A percentile compares a stretch with the other conserved stretches of the same genome.
Evolutionary conservation across 1,140 invertebrate genomes (phyloP).

Genomic region (Euura saliciscinereae): DNA sequence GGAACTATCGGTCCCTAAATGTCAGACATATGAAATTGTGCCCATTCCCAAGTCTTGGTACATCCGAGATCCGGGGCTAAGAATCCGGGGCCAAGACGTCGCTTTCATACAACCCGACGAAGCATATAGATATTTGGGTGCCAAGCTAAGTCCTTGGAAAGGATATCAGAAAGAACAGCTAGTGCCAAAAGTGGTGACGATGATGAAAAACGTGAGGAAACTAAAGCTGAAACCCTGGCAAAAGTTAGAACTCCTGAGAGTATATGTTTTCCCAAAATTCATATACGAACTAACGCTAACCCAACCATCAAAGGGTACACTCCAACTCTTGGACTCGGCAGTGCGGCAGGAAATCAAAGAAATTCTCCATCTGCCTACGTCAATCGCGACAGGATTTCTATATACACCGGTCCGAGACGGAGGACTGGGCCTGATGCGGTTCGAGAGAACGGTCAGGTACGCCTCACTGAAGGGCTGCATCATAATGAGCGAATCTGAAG

Average conservation of each 20-base stretch:
- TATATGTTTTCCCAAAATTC: no score
- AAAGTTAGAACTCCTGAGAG: no score
- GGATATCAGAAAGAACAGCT: constrained; percentile 6
- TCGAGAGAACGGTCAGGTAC: no score
- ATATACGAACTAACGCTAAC: no score
- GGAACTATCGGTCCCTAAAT: constrained; percentile 19
- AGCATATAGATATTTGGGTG: constrained; percentile 14
- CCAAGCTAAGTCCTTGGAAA: constrained; percentile 19
- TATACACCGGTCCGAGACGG: constrained; percentile 11
- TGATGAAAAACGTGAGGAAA: constrained; percentile 3
- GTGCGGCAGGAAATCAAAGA: no score
- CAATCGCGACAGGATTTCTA: constrained; percentile 15
- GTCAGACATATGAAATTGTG: constrained; percentile 14
- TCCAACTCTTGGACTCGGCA: no score
- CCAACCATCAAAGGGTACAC: no score
- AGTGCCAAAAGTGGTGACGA: neutral
- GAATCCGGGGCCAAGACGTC: neutral
- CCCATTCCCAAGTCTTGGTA: constrained; percentile 19
- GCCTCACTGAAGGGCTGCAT: no score
- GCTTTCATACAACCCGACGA: constrained; percentile 8
- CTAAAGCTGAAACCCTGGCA: constrained; percentile 17
- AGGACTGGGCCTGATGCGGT: no score
- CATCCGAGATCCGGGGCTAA: constrained; percentile 16
- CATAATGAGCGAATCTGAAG: no score
- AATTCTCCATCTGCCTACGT: no score